These are phyloP conservation scores for Scaptomyza parva DNA, from an alignment of 2,888 invertebrate species.

Conservation along the genomic window DNA sequence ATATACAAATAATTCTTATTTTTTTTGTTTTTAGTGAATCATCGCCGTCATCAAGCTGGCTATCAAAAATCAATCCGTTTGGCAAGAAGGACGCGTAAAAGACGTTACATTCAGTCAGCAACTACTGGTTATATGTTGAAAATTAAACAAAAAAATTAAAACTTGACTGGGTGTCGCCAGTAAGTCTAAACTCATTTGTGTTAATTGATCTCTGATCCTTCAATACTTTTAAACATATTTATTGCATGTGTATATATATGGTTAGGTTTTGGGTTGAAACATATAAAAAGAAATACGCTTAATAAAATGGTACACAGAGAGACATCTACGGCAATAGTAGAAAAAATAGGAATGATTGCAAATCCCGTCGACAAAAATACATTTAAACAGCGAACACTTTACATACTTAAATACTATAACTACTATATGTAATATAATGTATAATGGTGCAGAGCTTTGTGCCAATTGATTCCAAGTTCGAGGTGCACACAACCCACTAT, in stretches of 20 bases:
- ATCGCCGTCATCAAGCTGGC: constrained; percentile 86
- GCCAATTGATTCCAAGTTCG: constrained; percentile 47
- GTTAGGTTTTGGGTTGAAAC: constrained; percentile 41
- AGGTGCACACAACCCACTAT: constrained; percentile 83
- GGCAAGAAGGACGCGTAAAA: constrained; percentile 86
- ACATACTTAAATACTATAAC: constrained; percentile 42
- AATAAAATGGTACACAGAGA: constrained; percentile 38
- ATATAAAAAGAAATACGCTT: constrained; percentile 43
- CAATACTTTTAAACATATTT: constrained; percentile 46
- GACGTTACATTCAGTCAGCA: constrained; percentile 1
- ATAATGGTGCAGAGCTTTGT: constrained; percentile 64
- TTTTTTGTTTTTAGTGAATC: constrained; percentile 82
- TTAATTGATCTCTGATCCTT: neutral
- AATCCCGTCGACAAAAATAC: constrained; percentile 49
- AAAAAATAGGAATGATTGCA: constrained; percentile 70
- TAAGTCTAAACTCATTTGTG: constrained; percentile 2
- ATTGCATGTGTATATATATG: constrained; percentile 52
- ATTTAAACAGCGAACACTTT: constrained; percentile 39
- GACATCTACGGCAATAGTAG: constrained; percentile 34
- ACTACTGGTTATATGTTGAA: constrained; percentile 36
- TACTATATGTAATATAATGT: constrained; percentile 20
- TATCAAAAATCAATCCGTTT: constrained; percentile 92
- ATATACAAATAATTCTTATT: neutral
- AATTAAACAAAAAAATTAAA: constrained; percentile 25
- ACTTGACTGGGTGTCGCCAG: constrained; percentile 24